Evolutionary conservation across 2,888 invertebrate species (phyloP), one percentile per base, ranked within the genome.

Genomic region (Carcina quercana): DNA sequence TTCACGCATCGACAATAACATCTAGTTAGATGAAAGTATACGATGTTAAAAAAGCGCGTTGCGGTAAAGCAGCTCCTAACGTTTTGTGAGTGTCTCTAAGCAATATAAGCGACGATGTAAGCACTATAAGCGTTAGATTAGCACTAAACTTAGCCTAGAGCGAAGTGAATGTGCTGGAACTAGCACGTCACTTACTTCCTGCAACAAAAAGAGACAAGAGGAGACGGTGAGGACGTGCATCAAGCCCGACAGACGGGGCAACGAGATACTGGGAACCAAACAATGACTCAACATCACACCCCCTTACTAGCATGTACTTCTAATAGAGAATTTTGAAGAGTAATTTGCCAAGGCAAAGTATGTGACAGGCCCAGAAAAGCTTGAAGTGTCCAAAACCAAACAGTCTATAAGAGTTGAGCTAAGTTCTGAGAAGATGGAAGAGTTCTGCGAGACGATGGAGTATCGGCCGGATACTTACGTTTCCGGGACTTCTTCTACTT

Each of bases 401-500:
- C 73, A 61, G n/a, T n/a, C n/a, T n/a, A n/a, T n/a, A n/a, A n/a
- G n/a, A n/a, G n/a, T n/a, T n/a, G n/a, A n/a, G n/a, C n/a, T n/a
- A n/a, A 51, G 51, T 51, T 66, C 66, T 74, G n/a, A 71, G 43
- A 53, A 45, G 57, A 47, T 55, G 48, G 56, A 63, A 67, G 48
- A 15, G 45, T 55, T 44, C 40, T 42, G 31, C 32, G 21, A 19
- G 50, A 7, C 13, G 13, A 12, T n/a, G 42, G 36, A 35, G 37
- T 37, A 27, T 34, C 35, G 38, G 37, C 15, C 11, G n/a, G 3
- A 7, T 31, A 91, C 91, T 91, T 89, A 91, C 91, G 88, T 87
- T 78, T 88, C 88, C 64, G 82, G 86, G 67, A 91, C 90, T 89
- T 91, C 91, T 85, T 89, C 89, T 63, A 89, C 89, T 85, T 87